These are phyloP conservation scores for Hippocampus zosterae DNA, from an alignment of 2,113 vertebrate species.

Conservation along the genomic window DNA sequence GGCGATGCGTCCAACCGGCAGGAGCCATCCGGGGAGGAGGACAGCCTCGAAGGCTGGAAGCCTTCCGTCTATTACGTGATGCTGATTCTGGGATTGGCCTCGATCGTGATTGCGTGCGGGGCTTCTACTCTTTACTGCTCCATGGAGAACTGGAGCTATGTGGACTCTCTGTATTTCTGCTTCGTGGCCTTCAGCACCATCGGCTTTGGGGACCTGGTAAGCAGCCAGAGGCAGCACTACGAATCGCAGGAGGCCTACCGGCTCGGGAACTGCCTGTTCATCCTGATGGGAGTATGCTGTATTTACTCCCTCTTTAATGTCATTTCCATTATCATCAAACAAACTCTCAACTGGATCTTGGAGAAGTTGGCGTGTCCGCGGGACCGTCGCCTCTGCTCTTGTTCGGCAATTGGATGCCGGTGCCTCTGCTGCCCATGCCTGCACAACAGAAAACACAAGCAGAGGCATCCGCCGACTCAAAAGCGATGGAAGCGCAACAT, in stretches of 20 bases:
- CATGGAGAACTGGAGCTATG: conserved; percentile 77
- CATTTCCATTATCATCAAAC: conserved; percentile 78
- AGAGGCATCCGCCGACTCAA: conserved; percentile 33
- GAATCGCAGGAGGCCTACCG: conserved; percentile 72
- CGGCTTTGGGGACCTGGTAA: conserved; percentile 77
- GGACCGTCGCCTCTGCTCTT: conserved; percentile 43
- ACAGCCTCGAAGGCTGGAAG: conserved; percentile 76
- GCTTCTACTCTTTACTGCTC: conserved; percentile 73
- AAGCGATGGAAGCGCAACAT: conserved; percentile 61
- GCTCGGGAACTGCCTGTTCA: conserved; percentile 73
- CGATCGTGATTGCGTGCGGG: conserved; percentile 71
- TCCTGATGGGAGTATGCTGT: conserved; percentile 77
- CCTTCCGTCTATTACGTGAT: conserved; percentile 77
- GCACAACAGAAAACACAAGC: conserved; percentile 31
- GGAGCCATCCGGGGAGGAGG: conserved; percentile 55
- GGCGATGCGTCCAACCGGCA: conserved; percentile 45
- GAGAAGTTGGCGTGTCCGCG: conserved; percentile 59
- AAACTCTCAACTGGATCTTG: conserved; percentile 78
- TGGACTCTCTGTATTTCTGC: conserved; percentile 77
- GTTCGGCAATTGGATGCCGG: conserved; percentile 39
- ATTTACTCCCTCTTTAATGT: conserved; percentile 79
- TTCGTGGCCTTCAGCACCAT: conserved; percentile 80
- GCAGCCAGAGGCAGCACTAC: conserved; percentile 70
- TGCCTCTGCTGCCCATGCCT: conserved; percentile 61
- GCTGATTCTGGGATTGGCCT: conserved; percentile 73